These are phyloP conservation scores for Columba janthina DNA, from an alignment of 2,113 vertebrate species.

Conservation along the genomic window DNA sequence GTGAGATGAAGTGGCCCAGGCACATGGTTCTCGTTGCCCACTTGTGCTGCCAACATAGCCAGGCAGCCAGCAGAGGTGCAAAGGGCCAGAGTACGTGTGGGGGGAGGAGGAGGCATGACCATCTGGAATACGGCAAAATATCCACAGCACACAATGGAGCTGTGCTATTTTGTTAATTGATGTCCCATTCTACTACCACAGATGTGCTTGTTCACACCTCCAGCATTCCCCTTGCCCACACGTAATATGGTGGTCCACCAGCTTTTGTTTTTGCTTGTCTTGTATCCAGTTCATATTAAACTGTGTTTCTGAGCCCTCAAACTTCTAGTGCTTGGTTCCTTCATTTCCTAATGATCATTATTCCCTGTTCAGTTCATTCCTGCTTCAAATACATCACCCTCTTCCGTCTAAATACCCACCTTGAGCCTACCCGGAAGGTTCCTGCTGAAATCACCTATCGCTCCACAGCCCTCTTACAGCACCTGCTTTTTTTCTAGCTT, in stretches of 20 bases:
- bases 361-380: background rate
- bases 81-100: no score
- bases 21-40: rapidly evolving
- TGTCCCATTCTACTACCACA: background rate
- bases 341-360: background rate
- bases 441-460: background rate
- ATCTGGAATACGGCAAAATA: background rate
- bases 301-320: background rate
- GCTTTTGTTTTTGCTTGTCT: background rate
- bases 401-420: background rate
- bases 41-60: background rate
- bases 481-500: background rate
- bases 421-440: background rate
- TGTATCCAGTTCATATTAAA: background rate
- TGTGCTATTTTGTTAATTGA: background rate
- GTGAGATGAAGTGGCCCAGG: background rate
- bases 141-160: background rate
- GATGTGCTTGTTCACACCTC: background rate
- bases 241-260: rapidly evolving
- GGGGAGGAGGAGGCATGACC: background rate
- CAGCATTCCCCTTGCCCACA: background rate
- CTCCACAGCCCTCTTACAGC: background rate
- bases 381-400: background rate
- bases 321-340: background rate
- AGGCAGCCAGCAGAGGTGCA: background rate